Evolutionary conservation across 1,140 invertebrate genomes (phyloP).

Genomic region (Drosophila pseudoobscura): DNA sequence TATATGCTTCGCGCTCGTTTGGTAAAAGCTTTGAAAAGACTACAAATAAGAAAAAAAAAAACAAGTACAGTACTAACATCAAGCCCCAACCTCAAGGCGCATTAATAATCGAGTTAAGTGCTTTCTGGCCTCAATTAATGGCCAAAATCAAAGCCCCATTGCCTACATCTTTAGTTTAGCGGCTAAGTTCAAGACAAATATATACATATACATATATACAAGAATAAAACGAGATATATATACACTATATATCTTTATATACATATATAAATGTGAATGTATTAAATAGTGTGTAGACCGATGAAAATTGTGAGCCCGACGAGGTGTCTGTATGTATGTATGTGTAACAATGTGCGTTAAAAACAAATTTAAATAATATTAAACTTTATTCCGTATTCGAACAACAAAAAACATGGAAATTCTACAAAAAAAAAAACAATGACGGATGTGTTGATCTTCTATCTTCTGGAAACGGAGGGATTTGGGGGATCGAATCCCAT

Average conservation of each 20-base stretch:
- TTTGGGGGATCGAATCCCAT: neutral
- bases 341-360: conserved; percentile 75
- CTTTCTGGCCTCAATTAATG: conserved; percentile 47
- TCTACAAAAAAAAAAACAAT: neutral
- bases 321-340: conserved; percentile 45
- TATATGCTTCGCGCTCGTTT: conserved; percentile 66
- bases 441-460: too few species aligned
- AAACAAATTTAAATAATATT: conserved; percentile 73
- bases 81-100: conserved; percentile 21
- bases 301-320: conserved; percentile 41
- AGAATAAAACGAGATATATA: conserved; percentile 27
- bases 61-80: conserved; percentile 25
- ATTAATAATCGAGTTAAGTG: conserved; percentile 32
- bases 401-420: conserved; percentile 13
- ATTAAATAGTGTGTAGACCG: conserved; percentile 77
- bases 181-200: conserved; percentile 75
- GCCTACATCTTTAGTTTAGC: conserved; percentile 77
- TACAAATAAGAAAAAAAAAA: conserved; percentile 22
- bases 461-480: too few species aligned
- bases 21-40: conserved; percentile 64
- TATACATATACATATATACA: conserved; percentile 18
- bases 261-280: conserved; percentile 56
- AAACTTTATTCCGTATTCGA: conserved; percentile 72
- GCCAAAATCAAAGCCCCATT: conserved; percentile 57
- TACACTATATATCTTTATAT: conserved; percentile 28